Evolutionary conservation across 2,888 invertebrate species (phyloP).

Genomic region (Synanthedon formicaeformis): DNA sequence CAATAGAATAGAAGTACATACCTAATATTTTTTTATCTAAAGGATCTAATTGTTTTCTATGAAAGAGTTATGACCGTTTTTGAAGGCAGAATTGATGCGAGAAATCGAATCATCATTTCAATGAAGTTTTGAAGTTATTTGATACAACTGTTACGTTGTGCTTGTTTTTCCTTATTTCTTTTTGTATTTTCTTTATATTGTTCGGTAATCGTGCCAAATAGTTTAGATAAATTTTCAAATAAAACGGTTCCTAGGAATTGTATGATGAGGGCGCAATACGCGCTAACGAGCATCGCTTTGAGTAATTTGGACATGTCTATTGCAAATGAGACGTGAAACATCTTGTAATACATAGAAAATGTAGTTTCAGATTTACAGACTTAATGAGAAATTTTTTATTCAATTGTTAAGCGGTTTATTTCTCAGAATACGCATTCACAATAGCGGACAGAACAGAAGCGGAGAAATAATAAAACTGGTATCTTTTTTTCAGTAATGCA

Average conservation of each 20-base stretch:
- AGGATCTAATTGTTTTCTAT: constrained; percentile 16
- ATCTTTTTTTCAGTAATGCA: not conserved
- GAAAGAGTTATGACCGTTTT: too few relatives aligned
- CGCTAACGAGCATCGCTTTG: too few relatives aligned
- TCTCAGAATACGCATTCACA: too few relatives aligned
- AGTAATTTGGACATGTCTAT: constrained; percentile 35
- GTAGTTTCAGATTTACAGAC: not conserved
- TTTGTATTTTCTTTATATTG: constrained; percentile 16
- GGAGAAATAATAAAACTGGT: not conserved
- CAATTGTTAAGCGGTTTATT: constrained; percentile 3
- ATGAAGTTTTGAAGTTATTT: constrained; percentile 20
- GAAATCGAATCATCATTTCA: constrained; percentile 31
- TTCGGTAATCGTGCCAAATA: constrained; percentile 21
- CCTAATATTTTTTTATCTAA: too few relatives aligned
- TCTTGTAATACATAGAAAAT: not conserved
- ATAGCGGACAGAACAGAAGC: too few relatives aligned
- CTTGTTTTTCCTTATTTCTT: constrained; percentile 17
- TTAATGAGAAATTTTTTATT: constrained; percentile 5
- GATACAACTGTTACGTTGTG: constrained; percentile 15
- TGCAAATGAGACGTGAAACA: not conserved
- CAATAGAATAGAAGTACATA: too few relatives aligned
- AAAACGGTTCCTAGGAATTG: constrained; percentile 23
- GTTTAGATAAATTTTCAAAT: constrained; percentile 24
- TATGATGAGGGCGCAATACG: too few relatives aligned
- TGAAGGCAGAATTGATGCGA: constrained; percentile 18